Evolutionary conservation across 2,797 vertebrate species (phyloP).

Genomic region (Euphonia xanthogaster): DNA sequence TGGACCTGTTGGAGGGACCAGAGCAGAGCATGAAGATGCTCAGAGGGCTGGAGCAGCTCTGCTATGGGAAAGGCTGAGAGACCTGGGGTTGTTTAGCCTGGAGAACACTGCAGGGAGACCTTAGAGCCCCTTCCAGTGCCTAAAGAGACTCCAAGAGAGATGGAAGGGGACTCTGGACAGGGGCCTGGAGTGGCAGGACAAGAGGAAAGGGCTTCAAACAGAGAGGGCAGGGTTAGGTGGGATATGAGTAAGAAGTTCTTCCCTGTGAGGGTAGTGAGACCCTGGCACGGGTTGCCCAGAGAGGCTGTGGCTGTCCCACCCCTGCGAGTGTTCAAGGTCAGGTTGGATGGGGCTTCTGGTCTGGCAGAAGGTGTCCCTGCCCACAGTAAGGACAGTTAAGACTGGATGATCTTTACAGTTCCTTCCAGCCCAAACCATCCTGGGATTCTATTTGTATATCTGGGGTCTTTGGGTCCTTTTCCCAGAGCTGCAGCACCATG

Average conservation of each 20-base stretch:
- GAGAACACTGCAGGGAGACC: neutral
- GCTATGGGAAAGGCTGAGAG: neutral
- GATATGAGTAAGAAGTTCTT: neutral
- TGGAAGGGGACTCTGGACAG: neutral
- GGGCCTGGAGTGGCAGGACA: neutral
- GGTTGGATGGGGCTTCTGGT: neutral
- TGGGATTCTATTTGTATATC: neutral
- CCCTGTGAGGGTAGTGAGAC: no score
- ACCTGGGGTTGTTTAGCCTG: neutral
- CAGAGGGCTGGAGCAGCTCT: neutral
- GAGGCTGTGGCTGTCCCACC: neutral
- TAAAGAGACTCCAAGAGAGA: neutral
- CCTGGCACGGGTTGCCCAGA: neutral
- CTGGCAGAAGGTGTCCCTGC: neutral
- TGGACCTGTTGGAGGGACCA: neutral
- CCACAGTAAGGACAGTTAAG: fast-evolving
- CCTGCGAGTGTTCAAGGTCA: neutral
- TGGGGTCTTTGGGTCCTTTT: neutral
- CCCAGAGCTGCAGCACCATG: neutral
- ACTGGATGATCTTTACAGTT: neutral
- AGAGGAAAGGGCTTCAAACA: neutral
- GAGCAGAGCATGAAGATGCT: neutral
- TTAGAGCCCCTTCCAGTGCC: neutral
- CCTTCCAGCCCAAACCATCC: neutral
- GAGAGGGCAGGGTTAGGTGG: neutral